Base-by-base conservation (phyloP, 2,113 vertebrate species). In the Carlito syrichta region DNA sequence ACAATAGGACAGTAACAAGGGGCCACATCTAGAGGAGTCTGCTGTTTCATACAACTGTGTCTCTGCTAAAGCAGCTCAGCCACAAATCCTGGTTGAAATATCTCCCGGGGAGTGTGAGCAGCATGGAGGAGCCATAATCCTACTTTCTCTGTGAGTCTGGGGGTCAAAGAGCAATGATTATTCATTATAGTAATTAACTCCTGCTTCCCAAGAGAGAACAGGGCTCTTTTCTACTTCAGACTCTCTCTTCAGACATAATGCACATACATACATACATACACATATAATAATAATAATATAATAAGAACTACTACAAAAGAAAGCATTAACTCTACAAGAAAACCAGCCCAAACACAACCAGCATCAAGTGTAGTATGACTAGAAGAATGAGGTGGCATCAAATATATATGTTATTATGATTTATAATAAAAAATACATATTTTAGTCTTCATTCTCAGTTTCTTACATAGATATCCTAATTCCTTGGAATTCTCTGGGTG, bases 181-280 rank as follows among this genome's bases (percentile, higher is more conserved):
- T 38, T 97, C 74, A 86, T 89, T 76, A n/a, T 74, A 40, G 25
- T 78, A 66, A 96, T 91, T 89, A 92, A 89, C 48, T 95, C 54
- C 86, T 58, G 58, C 38, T 23, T 96, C 62, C 38, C 50, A 69
- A 62, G 50, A 43, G 87, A 84, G 38, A 90, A 8, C 8, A 60
- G 22, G 40, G 12, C 11, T 6, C 38, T 86, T n/a, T 81, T 69
- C 50, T 60, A 13, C 40, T 74, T 52, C 38, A 45, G 14, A n/a
- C 25, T 45, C 2, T 63, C 27, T 87, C 81, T 86, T 68, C 30
- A 40, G 1, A 62, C 3, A 60, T 50, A 45, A 43, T 5, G 16
- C n/a, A 68, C 35, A 43, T 17, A 40, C 0, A 38, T 7, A n/a
- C 35, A n/a, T 32, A n/a, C 66, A 68, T 35, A 69, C 66, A 69